Evolutionary conservation across 2,113 vertebrate species (phyloP), one percentile per base, ranked within the genome.

Genomic region (Micronycteris hirsuta): DNA sequence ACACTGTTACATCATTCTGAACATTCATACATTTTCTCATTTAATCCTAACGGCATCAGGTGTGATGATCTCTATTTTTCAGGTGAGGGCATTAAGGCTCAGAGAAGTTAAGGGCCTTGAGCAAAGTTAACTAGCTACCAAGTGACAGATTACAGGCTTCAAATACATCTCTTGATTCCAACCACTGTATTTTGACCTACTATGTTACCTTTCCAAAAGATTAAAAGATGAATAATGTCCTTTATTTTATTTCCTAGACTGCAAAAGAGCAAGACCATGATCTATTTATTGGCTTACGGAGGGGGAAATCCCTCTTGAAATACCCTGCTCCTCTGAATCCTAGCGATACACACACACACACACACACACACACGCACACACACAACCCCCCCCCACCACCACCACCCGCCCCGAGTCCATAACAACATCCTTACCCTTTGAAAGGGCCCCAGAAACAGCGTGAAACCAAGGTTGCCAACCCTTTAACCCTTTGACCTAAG

Each of bases 161-260:
- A 0, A 22, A 56, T 43, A 63, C 11, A 41, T 71, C 24, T 73
- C 47, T 73, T 74, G 71, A 77, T 65, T 74, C 33, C 58, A 63
- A 41, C 9, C 7, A 38, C 38, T 45, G 6, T 31, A 12, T 91
- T 91, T 36, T 91, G 36, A 84, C 12, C 22, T 16, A 12, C 12
- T 80, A 5, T n/a, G 19, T 67, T 87, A 54, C 36, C 3, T 91
- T 93, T 76, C 31, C n/a, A 41, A 56, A 90, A 49, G 33, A 74
- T 63, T 68, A 31, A 89, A 70, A 68, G 43, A 61, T 47, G 31
- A 54, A 65, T 83, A 31, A 71, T 45, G 45, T 58, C 56, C 16
- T 76, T 93, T 93, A 56, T 82, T 76, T 91, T 95, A 56, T 61
- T 93, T 93, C 87, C 45, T 93, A 28, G 8, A 22, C 43, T 33